Base-by-base conservation (phyloP, 2,888 invertebrate species). In the Sinodicranocentrus sp. region DNA sequence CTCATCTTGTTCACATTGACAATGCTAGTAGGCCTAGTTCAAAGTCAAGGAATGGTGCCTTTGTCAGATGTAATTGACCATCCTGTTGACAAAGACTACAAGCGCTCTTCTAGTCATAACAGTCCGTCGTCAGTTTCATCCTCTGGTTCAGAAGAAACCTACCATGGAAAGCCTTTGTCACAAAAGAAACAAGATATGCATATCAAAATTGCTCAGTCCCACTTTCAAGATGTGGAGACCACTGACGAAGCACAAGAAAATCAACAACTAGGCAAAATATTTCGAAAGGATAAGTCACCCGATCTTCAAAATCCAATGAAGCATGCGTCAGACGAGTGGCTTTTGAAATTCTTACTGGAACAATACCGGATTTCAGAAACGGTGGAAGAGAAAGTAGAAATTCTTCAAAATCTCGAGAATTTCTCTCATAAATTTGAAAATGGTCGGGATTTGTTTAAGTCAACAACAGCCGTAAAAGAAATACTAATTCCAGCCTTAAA, bases 371-470 rank as follows among this genome's bases (percentile, higher is more conserved):
- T 79, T 10, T 83, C 87, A 0, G 83, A 85, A 1, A 65, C 84
- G 23, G 83, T 86, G 0, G 85, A 86, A 28, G 86, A 87, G 28
- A 85, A 85, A 73, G 79, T 87, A 19, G 86, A 87, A 65, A 88
- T 88, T 39, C 68, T 88, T 0, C 78, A 86, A 52, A 88, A 88
- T 57, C 57, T 88, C 23, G 87, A 88, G 63, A 84, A 88, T 52
- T 88, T 86, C 61, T 76, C 87, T 2, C 88, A 88, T 63, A 88
- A 88, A 54, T 88, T 80, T 76, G 88, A 88, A 76, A 88, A 88
- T 61, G 88, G 88, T 0, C 39, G 87, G 26, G 88, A 87, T 44
- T 44, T 87, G 13, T 88, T 88, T 57, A 77, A 80, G 71, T 70
- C 84, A 1, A 88, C 86, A 17, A 59, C 70, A 61, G 88, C 88